Percentiles rank a stretch among this genome's conserved stretches.
phyloP scores from a whole-genome alignment of 2,888 invertebrate genomes.

The Graphium colonna region DNA sequence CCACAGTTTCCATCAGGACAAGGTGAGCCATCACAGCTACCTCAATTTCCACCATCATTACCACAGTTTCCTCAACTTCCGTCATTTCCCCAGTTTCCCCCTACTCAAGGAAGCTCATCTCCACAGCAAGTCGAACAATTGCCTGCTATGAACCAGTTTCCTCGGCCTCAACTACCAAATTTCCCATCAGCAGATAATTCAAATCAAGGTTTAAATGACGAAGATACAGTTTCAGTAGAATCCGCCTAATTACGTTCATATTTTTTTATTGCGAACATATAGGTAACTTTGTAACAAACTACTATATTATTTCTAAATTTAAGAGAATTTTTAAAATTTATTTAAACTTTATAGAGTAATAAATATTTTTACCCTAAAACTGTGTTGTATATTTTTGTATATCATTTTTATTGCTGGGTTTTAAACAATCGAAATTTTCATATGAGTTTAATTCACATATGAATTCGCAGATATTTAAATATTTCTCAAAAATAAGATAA shows the following conservation, averaged over 20 bases:
- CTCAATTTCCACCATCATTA: conserved; percentile 8
- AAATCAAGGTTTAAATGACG: conserved; percentile 59
- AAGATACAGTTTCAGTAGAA: conserved; percentile 69
- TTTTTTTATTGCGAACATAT: too few relatives aligned
- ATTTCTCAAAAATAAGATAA: too few relatives aligned
- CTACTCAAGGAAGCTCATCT: conserved; percentile 1
- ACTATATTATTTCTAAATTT: too few relatives aligned
- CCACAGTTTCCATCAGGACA: conserved; percentile 38
- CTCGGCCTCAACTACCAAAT: conserved; percentile 28
- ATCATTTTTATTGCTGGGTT: too few relatives aligned
- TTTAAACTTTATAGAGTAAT: too few relatives aligned
- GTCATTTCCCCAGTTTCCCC: conserved; percentile 28
- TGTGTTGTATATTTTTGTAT: too few relatives aligned
- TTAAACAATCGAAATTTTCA: too few relatives aligned
- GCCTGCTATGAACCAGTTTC: conserved; percentile 15
- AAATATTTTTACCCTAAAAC: too few relatives aligned
- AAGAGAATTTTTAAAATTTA: too few relatives aligned
- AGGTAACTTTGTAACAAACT: too few relatives aligned
- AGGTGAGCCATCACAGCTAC: background rate
- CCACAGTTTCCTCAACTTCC: conserved; percentile 26
- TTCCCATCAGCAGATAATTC: conserved; percentile 45
- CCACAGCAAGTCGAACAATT: conserved; percentile 38
- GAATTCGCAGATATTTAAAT: too few relatives aligned
- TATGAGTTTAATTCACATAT: too few relatives aligned
- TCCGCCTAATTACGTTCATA: conserved; percentile 40